phyloP scores from a whole-genome alignment of 2,888 invertebrate species.

The Cheilosia vernalis region DNA sequence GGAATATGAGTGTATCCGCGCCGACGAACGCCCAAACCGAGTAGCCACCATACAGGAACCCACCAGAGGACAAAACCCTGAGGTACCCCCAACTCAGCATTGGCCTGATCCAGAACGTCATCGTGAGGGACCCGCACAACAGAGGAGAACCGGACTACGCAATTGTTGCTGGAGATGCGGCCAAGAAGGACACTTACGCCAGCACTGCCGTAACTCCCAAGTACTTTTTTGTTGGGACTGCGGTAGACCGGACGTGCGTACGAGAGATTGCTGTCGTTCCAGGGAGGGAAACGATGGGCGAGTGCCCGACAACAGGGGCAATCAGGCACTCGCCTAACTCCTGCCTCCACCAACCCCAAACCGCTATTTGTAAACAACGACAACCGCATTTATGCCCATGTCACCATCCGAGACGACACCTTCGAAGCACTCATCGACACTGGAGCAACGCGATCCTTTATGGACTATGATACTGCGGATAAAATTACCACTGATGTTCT shows the following conservation, averaged over 20 bases:
- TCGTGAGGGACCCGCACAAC: not conserved
- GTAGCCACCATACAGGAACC: no score
- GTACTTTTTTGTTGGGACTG: not conserved
- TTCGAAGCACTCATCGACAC: not conserved
- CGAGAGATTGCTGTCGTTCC: not conserved
- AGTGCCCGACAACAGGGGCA: no score
- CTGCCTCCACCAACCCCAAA: not conserved
- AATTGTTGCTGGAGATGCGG: not conserved
- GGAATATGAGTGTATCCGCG: no score
- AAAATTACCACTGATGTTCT: not conserved
- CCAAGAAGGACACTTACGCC: not conserved
- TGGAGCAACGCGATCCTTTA: not conserved
- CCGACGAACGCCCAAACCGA: no score
- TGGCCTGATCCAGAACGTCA: not conserved
- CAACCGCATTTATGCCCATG: not conserved
- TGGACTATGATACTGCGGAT: not conserved
- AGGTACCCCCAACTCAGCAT: not conserved
- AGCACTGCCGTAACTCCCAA: not conserved
- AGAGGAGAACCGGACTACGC: not conserved
- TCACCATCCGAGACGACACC: not conserved
- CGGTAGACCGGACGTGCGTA: not conserved
- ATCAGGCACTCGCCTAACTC: not conserved
- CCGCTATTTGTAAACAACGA: not conserved
- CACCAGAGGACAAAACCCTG: not conserved
- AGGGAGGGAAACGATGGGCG: not conserved